Evolutionary conservation across 2,113 vertebrate genomes (phyloP), one percentile per base, ranked within the genome.

Genomic region (Sylvilagus bachmani): DNA sequence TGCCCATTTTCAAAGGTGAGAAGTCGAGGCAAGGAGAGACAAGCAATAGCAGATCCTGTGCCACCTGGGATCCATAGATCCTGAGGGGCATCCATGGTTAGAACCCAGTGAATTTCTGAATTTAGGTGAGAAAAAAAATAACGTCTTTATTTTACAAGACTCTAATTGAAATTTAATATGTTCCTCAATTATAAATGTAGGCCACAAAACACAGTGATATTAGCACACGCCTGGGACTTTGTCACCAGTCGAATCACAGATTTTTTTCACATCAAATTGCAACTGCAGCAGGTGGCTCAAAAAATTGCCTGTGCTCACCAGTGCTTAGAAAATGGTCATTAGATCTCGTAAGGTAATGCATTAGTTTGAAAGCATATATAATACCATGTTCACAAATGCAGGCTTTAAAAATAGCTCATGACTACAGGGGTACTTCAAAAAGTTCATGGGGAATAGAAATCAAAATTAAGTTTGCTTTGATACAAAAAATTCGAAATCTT

Each of bases 351-450:
- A 84, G 49, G 93, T 78, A 91, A 62, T 22, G 19, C 25, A 58
- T 58, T 77, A 27, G 10, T 75, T 96, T 44, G 85, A 87, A 80
- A 58, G n/a, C 38, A 53, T 7, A 53, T 27, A 44, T 21, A 77
- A 78, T n/a, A n/a, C 49, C 19, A 7, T 29, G 53, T 62, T 44
- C 25, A 85, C 74, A 49, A 78, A 88, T 7, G 8, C 53, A 17
- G 14, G 31, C 10, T 61, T 93, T 22, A 10, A 66, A 97, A 81
- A 74, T 62, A 89, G 38, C 86, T 85, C 19, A 73, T n/a, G 16
- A 61, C 14, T 74, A 19, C 81, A 16, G 55, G 55, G 55, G 55
- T 19, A 58, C 55, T 58, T 19, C 55, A 58, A 58, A 58, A 58
- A 58, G 14, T 58, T 19, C 55, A 58, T 58, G 55, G 55, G 19